Percentiles rank a stretch among this genome's conserved stretches.
These are phyloP conservation scores for Zapornia atra DNA, from an alignment of 2,113 vertebrate genomes.

Conservation along the genomic window DNA sequence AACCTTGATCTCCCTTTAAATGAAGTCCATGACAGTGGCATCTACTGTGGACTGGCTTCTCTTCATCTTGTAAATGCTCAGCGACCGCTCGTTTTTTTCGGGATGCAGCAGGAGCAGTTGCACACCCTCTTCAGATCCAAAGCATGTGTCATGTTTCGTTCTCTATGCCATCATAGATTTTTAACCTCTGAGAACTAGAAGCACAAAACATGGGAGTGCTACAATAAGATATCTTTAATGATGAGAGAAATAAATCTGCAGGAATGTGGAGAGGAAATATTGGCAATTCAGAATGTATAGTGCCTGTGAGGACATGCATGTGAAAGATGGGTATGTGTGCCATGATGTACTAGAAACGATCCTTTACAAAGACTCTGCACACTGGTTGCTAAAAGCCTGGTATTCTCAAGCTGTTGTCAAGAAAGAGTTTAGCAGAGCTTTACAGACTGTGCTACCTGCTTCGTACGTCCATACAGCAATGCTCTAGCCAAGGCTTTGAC, in stretches of 20 bases:
- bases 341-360: neutral
- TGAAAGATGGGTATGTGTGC: neutral
- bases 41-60: constrained; percentile 25
- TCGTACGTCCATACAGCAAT: neutral
- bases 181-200: neutral
- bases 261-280: neutral
- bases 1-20: neutral
- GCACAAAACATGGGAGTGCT: neutral
- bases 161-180: neutral
- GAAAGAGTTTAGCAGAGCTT: neutral
- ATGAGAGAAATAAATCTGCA: neutral
- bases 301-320: neutral
- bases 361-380: neutral
- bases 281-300: neutral
- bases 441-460: constrained; percentile 35
- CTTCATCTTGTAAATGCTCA: neutral
- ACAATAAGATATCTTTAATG: neutral
- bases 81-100: neutral
- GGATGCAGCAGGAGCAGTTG: neutral
- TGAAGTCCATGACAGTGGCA: neutral
- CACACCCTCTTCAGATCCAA: neutral
- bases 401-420: neutral
- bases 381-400: neutral
- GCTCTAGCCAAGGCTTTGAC: constrained; percentile 33
- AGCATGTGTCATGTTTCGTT: neutral